These are phyloP conservation scores for Helicoverpa armigera DNA, from an alignment of 1,140 invertebrate species.

Conservation along the genomic window DNA sequence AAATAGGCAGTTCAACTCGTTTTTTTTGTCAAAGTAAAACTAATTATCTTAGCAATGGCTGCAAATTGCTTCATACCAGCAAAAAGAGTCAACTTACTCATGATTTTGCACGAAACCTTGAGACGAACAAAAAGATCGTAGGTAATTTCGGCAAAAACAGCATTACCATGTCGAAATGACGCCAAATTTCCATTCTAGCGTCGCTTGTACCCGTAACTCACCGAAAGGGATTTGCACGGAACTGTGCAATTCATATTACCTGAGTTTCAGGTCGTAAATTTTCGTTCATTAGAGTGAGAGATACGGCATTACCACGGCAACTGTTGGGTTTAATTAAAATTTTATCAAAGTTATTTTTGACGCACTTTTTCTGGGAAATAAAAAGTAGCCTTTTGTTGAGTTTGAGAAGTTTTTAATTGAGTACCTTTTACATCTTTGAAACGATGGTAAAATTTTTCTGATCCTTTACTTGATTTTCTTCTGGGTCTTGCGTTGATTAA, in stretches of 20 bases:
- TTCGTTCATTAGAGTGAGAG: conserved; percentile 34
- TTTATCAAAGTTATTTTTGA: conserved; percentile 15
- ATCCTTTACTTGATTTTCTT: too few species aligned
- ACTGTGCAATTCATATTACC: conserved; percentile 39
- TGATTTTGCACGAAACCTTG: conserved; percentile 30
- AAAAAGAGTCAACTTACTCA: conserved; percentile 30
- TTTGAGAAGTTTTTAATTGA: conserved; percentile 3
- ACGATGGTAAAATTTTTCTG: too few species aligned
- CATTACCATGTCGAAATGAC: neutral
- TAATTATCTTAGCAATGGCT: conserved; percentile 33
- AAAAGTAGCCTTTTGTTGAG: neutral
- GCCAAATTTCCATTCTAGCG: neutral
- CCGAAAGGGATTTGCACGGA: conserved; percentile 28
- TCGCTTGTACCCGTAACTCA: conserved; percentile 11
- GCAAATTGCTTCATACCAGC: conserved; percentile 19
- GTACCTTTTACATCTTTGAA: neutral
- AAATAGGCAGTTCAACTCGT: neutral
- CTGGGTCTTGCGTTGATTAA: too few species aligned
- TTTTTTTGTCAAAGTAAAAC: neutral
- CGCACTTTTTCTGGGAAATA: conserved; percentile 16
- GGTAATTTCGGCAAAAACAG: conserved; percentile 3
- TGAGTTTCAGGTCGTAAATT: conserved; percentile 41
- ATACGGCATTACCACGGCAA: neutral
- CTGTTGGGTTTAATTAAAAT: conserved; percentile 41
- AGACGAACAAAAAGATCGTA: conserved; percentile 19